phyloP scores from a whole-genome alignment of 2,888 invertebrate species.

The Myopa tessellatipennis region DNA sequence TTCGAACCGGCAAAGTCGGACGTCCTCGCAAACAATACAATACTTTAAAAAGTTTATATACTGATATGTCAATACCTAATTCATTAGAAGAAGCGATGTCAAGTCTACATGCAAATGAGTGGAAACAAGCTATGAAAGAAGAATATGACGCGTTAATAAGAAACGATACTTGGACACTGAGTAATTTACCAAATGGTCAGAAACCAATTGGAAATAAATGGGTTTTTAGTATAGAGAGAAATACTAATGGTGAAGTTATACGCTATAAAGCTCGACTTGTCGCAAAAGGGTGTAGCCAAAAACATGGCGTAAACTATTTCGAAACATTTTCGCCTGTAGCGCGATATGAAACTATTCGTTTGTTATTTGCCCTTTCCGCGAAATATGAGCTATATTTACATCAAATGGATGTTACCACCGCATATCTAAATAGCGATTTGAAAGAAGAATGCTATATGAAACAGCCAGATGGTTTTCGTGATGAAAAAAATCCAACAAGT shows the following conservation, averaged over 20 bases:
- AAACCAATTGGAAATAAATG: conserved; percentile 45
- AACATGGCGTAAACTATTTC: conserved; percentile 41
- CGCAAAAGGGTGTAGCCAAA: neutral
- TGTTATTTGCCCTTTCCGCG: conserved; percentile 44
- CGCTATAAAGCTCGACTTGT: conserved; percentile 42
- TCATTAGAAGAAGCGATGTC: conserved; percentile 28
- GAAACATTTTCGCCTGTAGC: conserved; percentile 47
- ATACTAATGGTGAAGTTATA: conserved; percentile 37
- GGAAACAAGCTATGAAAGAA: conserved; percentile 40
- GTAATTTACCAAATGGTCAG: conserved; percentile 35
- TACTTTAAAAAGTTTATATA: conserved; percentile 7
- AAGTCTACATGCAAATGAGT: conserved; percentile 7
- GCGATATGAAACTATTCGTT: conserved; percentile 46
- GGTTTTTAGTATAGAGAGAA: conserved; percentile 43
- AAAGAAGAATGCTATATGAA: conserved; percentile 45
- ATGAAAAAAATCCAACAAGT: conserved; percentile 24
- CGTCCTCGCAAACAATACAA: conserved; percentile 32
- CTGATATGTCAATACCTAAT: conserved; percentile 29
- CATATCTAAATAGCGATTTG: conserved; percentile 46
- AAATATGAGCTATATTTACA: conserved; percentile 44
- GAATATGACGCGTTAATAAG: conserved; percentile 42
- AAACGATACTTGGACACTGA: conserved; percentile 40
- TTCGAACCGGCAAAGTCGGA: conserved; percentile 32
- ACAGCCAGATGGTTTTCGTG: conserved; percentile 43
- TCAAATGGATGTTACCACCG: conserved; percentile 47